Percentiles rank a stretch among this genome's conserved stretches.
Evolutionary conservation across 1,140 invertebrate species (phyloP).

Genomic region (Asobara japonica): DNA sequence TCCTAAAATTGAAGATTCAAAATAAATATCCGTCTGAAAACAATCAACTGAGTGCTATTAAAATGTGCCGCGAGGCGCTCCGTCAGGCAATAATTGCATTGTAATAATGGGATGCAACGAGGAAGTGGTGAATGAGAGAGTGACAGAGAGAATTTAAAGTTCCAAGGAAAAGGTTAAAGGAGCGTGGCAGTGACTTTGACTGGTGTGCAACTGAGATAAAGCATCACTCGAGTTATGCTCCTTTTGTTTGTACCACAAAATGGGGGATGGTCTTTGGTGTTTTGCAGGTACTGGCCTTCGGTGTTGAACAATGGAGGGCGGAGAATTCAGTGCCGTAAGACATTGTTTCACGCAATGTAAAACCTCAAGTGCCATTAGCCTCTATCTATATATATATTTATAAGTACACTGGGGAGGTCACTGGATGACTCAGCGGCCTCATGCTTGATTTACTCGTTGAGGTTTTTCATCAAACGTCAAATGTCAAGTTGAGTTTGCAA

Average conservation of each 20-base stretch:
- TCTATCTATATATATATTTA: conserved; percentile 3
- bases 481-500: conserved; percentile 8
- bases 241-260: not conserved
- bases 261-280: conserved; percentile 6
- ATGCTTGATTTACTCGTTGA: not conserved
- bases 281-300: conserved; percentile 16
- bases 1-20: not conserved
- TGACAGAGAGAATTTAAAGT: conserved; percentile 11
- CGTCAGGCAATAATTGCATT: conserved; percentile 23
- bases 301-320: conserved; percentile 37
- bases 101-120: conserved; percentile 30
- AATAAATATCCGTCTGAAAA: not conserved
- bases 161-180: conserved; percentile 25
- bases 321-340: conserved; percentile 32
- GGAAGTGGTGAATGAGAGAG: conserved; percentile 6
- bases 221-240: not conserved
- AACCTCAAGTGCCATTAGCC: conserved; percentile 32
- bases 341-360: conserved; percentile 39
- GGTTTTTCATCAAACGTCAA: not conserved
- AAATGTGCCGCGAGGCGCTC: not conserved
- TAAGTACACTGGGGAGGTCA: not conserved
- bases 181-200: conserved; percentile 3
- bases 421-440: not conserved
- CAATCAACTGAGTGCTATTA: conserved; percentile 25
- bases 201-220: not conserved